These are phyloP conservation scores for Empis stercorea DNA, from an alignment of 2,888 invertebrate species.

Conservation along the genomic window DNA sequence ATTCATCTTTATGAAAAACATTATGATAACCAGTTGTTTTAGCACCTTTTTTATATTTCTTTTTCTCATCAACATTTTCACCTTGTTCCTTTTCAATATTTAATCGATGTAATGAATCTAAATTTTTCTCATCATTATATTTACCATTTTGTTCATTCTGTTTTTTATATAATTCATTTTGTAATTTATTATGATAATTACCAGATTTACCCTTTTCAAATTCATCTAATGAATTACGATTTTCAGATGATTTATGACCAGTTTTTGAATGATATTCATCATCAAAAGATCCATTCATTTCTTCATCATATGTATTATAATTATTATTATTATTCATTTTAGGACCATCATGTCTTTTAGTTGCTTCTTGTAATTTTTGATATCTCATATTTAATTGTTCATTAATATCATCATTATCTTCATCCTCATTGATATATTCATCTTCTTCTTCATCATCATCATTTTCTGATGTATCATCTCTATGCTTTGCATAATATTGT, in stretches of 20 bases:
- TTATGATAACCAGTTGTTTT: constrained; percentile 53
- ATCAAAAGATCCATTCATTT: not conserved
- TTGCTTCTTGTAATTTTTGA: not conserved
- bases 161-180: not conserved
- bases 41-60: not conserved
- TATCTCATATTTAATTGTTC: not conserved
- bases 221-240: not conserved
- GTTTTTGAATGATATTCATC: not conserved
- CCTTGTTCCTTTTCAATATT: not conserved
- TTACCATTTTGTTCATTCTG: not conserved
- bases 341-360: not conserved
- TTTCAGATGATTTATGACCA: not conserved
- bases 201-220: not conserved
- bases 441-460: not conserved
- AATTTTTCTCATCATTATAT: not conserved
- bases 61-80: not conserved
- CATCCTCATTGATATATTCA: not conserved
- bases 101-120: not conserved
- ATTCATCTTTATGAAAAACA: constrained; percentile 76
- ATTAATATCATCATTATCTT: too few relatives aligned
- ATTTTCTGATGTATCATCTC: not conserved
- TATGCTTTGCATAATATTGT: not conserved
- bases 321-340: not conserved
- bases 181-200: not conserved
- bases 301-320: not conserved